A percentile compares a stretch with the other conserved stretches of the same genome.
These are phyloP conservation scores for Redunca redunca DNA, from an alignment of 2,113 vertebrate species.

Conservation along the genomic window DNA sequence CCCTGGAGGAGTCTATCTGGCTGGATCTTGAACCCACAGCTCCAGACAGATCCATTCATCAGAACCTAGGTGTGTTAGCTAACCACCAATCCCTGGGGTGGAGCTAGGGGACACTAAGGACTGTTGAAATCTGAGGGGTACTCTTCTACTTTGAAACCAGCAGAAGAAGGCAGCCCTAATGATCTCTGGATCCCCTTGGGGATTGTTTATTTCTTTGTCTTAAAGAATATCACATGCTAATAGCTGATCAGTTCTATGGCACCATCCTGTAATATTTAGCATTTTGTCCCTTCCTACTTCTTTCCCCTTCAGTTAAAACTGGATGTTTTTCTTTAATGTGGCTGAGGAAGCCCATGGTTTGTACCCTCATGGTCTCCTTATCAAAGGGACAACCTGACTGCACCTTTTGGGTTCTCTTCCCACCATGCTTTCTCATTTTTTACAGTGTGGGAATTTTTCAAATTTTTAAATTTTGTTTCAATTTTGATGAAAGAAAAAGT, in stretches of 20 bases:
- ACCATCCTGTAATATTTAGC: background rate
- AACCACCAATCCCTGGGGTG: accelerated
- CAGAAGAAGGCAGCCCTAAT: background rate
- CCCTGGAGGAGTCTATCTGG: background rate
- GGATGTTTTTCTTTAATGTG: background rate
- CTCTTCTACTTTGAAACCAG: background rate
- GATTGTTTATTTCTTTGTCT: background rate
- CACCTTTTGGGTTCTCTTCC: background rate
- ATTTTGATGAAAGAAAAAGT: background rate
- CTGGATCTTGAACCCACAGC: background rate
- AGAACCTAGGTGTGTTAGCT: background rate
- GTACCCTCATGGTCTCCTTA: background rate
- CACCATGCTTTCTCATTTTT: background rate
- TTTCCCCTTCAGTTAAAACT: background rate
- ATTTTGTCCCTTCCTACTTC: background rate
- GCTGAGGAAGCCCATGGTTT: background rate
- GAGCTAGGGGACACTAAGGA: background rate
- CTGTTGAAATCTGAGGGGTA: background rate
- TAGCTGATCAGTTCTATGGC: background rate
- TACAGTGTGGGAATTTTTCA: background rate
- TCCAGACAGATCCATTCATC: background rate
- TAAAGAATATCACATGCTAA: background rate
- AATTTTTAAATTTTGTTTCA: background rate
- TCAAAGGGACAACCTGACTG: background rate
- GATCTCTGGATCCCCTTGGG: background rate